phyloP scores from a whole-genome alignment of 2,888 invertebrate species.

The Athrips mouffetella region DNA sequence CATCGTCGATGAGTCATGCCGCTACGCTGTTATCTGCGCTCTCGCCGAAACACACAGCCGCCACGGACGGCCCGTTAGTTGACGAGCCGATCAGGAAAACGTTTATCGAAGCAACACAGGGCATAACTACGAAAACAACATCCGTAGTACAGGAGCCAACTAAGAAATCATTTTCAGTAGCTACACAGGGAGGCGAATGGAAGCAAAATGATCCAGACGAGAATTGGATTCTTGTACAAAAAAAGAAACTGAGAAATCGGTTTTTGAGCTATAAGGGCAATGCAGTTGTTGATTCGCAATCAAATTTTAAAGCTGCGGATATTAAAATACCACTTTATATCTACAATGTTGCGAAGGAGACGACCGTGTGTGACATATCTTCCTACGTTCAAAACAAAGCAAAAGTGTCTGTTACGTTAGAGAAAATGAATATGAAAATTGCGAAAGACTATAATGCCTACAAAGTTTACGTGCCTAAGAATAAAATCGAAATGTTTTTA shows the following conservation, averaged over 20 bases:
- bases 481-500: slow-evolving; percentile 16
- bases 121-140: too few relatives aligned
- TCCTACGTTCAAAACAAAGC: background rate
- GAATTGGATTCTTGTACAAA: slow-evolving; percentile 11
- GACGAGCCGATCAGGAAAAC: too few relatives aligned
- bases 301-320: slow-evolving; percentile 16
- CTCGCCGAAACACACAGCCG: background rate
- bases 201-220: background rate
- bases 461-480: slow-evolving; percentile 18
- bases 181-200: background rate
- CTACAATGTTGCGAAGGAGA: slow-evolving; percentile 12
- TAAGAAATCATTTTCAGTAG: background rate
- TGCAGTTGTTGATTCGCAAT: background rate
- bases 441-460: slow-evolving; percentile 19
- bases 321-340: slow-evolving; percentile 14
- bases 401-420: background rate
- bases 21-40: background rate
- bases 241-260: slow-evolving; percentile 13
- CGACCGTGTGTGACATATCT: slow-evolving; percentile 6
- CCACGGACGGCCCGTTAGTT: background rate
- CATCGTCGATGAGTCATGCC: background rate
- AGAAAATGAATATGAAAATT: slow-evolving; percentile 13
- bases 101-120: too few relatives aligned
- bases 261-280: slow-evolving; percentile 3
- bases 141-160: too few relatives aligned